Base-by-base conservation (phyloP, 2,888 invertebrate species). In the Mycogona germanica region DNA sequence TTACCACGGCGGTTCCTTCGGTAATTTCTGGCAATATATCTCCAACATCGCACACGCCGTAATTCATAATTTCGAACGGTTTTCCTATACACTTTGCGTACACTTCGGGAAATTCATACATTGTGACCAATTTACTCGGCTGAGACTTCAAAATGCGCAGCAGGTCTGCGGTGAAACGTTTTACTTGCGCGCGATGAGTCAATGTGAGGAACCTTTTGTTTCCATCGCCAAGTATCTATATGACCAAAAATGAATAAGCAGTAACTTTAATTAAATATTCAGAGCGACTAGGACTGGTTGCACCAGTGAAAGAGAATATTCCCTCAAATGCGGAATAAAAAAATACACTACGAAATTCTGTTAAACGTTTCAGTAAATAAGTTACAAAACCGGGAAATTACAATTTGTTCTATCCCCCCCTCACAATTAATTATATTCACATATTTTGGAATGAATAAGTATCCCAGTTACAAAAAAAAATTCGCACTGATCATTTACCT, bases 141-240 rank as follows among this genome's bases (percentile, higher is more conserved):
- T 86, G 84, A 0, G 82, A 78, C 64, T 89, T 87, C 17, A 96
- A 72, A 1, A 93, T 78, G 57, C 89, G 80, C 41, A 89, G 71
- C n/a, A 96, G 72, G 70, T 96, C 95, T 0, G 86, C 81, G 0
- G 88, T 87, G 72, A 96, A 96, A 41, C 95, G 81, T 42, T 87
- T 81, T 61, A 85, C 76, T 72, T 96, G 95, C 0, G 89, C 84
- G 51, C 82, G 76, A 65, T 92, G 88, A 0, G 92, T 86, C 49
- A 96, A 73, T 0, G 93, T 93, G 42, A 96, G 81, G 37, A 86
- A 76, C 7, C 88, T 81, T 58, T 84, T 82, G 58, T 84, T 84
- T 0, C 93, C 92, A 59, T 88, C 87, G 0, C 95, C 95, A 69
- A 95, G 79, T 6, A 95, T 84, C 84, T 88, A 64, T 4, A 64